These are phyloP conservation scores for Phragmatobia fuliginosa DNA, from an alignment of 2,888 invertebrate species.

Conservation along the genomic window DNA sequence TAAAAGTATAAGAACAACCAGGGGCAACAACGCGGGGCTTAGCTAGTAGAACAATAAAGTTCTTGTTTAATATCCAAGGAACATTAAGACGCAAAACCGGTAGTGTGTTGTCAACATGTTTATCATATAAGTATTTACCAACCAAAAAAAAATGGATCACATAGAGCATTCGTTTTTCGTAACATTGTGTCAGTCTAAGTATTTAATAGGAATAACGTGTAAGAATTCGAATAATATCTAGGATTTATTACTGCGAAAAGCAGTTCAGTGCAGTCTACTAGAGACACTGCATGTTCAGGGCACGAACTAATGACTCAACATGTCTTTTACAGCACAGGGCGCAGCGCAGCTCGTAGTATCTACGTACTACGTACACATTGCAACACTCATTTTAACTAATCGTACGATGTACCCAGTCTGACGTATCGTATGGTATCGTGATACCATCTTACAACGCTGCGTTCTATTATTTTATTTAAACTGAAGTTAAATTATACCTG, in stretches of 20 bases:
- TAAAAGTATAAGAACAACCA: too few species aligned
- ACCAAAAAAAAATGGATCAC: background rate
- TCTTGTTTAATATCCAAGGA: background rate
- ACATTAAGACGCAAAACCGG: background rate
- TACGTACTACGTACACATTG: background rate
- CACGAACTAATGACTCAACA: too few species aligned
- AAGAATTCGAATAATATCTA: too few species aligned
- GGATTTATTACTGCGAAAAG: too few species aligned
- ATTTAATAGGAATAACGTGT: too few species aligned
- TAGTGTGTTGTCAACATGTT: background rate
- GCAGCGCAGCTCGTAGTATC: too few species aligned
- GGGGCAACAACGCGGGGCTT: fast-evolving
- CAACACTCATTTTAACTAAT: background rate
- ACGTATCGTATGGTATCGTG: background rate
- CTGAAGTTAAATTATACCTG: too few species aligned
- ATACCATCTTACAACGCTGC: background rate
- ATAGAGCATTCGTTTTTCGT: background rate
- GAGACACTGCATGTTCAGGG: too few species aligned
- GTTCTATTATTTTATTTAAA: background rate
- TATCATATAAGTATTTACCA: background rate
- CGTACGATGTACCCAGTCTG: background rate
- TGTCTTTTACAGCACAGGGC: too few species aligned
- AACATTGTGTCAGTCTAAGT: too few species aligned
- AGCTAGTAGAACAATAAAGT: too few species aligned
- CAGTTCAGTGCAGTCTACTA: too few species aligned